Evolutionary conservation across 2,888 invertebrate species (phyloP).

Genomic region (Halocaridina rubra): DNA sequence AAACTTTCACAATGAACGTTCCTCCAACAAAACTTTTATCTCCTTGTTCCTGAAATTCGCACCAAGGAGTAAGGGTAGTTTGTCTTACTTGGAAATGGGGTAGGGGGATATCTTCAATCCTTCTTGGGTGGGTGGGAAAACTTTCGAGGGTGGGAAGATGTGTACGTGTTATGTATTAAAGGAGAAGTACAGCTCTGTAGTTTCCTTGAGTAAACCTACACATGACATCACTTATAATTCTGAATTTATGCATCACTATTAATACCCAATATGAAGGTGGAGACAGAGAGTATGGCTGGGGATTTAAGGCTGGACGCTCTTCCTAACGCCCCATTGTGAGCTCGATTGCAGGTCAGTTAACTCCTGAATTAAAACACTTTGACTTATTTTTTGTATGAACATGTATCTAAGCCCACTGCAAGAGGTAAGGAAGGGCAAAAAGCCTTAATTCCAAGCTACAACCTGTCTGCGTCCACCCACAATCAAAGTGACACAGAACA

Average conservation of each 20-base stretch:
- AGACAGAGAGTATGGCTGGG: too few species aligned
- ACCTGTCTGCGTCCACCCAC: too few species aligned
- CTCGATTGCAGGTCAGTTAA: too few species aligned
- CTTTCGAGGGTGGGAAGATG: not conserved
- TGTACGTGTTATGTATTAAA: constrained; percentile 34
- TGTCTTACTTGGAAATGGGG: not conserved
- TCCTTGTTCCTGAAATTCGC: not conserved
- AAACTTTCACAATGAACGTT: too few species aligned
- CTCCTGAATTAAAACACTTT: not conserved
- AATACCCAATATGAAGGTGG: not conserved
- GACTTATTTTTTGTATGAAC: not conserved
- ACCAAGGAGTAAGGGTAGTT: not conserved
- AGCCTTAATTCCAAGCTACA: too few species aligned
- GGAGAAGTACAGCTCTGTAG: constrained; percentile 1
- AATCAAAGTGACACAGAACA: too few species aligned
- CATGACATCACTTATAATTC: not conserved
- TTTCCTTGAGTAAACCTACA: not conserved
- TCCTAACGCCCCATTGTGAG: too few species aligned
- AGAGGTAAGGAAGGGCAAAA: too few species aligned
- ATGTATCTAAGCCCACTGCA: not conserved
- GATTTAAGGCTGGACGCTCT: too few species aligned
- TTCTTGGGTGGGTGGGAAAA: not conserved
- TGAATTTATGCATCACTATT: not conserved
- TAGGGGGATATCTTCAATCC: not conserved
- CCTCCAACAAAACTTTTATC: too few species aligned